phyloP scores from a whole-genome alignment of 2,113 vertebrate species.

The Platichthys stellatus region DNA sequence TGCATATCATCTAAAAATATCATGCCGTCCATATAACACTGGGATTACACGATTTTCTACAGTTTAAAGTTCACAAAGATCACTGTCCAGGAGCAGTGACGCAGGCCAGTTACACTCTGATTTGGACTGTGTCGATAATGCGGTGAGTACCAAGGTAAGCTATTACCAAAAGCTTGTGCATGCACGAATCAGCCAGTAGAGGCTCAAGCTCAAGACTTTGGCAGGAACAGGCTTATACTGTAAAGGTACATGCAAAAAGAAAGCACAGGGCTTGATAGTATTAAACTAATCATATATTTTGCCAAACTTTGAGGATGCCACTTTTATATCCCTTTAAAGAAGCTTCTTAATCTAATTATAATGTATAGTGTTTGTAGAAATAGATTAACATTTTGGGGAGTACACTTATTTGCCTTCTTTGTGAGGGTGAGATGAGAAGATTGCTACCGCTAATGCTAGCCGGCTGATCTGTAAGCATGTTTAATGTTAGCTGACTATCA shows the following conservation, averaged over 20 bases:
- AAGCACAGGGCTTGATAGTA: slow-evolving; percentile 47
- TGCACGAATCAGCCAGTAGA: slow-evolving; percentile 70
- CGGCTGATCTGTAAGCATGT: neutral
- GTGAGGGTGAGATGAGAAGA: slow-evolving; percentile 12
- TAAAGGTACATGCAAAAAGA: slow-evolving; percentile 74
- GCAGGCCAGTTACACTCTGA: slow-evolving; percentile 46
- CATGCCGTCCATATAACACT: slow-evolving; percentile 75
- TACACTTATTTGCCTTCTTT: neutral
- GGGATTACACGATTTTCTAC: slow-evolving; percentile 69
- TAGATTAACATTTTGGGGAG: slow-evolving; percentile 21
- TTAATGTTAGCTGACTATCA: neutral
- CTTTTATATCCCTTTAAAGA: slow-evolving; percentile 46
- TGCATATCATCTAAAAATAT: slow-evolving; percentile 71
- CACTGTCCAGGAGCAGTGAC: slow-evolving; percentile 41
- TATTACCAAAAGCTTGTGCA: slow-evolving; percentile 64
- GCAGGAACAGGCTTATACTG: slow-evolving; percentile 64
- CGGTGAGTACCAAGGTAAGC: slow-evolving; percentile 50
- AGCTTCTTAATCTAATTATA: slow-evolving; percentile 55
- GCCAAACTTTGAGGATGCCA: slow-evolving; percentile 42
- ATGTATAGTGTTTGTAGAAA: slow-evolving; percentile 37
- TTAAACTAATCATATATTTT: slow-evolving; percentile 26
- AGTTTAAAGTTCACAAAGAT: slow-evolving; percentile 56
- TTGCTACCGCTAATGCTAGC: neutral
- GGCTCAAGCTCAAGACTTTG: slow-evolving; percentile 63
- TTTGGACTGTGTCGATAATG: slow-evolving; percentile 42